Percentiles rank a stretch among this genome's conserved stretches.
These are phyloP conservation scores for Dasyurus viverrinus DNA, from an alignment of 2,113 vertebrate species.

Conservation along the genomic window DNA sequence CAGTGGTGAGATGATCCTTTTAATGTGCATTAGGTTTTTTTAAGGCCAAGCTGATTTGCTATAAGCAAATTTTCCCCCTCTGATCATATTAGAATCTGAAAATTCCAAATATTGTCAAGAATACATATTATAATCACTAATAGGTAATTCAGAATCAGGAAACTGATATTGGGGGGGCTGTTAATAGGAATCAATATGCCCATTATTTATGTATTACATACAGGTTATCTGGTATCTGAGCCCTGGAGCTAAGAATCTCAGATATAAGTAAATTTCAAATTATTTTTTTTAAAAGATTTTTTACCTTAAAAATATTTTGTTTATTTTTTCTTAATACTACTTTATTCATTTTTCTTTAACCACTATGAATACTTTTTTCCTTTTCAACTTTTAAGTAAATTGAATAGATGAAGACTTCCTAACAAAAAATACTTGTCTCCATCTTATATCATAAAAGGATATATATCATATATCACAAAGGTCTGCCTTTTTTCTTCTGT, in stretches of 20 bases:
- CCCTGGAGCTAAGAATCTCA: neutral
- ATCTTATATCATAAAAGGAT: neutral
- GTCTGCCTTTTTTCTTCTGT: neutral
- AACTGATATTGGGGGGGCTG: accelerated
- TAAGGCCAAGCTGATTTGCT: neutral
- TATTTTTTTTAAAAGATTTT: neutral
- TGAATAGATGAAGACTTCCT: neutral
- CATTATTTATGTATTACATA: neutral
- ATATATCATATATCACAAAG: neutral
- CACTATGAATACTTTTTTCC: neutral
- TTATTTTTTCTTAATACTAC: too few species aligned
- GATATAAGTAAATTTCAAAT: neutral
- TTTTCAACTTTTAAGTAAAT: neutral
- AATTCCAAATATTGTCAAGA: too few species aligned
- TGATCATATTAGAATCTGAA: neutral
- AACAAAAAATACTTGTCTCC: neutral
- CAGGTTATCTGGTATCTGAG: neutral
- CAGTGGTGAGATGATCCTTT: constrained; percentile 90
- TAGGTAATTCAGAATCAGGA: too few species aligned
- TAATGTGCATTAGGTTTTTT: neutral
- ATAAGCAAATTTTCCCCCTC: accelerated
- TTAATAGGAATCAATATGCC: neutral
- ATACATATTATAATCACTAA: neutral
- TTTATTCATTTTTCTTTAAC: neutral
- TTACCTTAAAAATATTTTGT: neutral